phyloP scores from a whole-genome alignment of 2,888 invertebrate species.

The Eilema caniola region DNA sequence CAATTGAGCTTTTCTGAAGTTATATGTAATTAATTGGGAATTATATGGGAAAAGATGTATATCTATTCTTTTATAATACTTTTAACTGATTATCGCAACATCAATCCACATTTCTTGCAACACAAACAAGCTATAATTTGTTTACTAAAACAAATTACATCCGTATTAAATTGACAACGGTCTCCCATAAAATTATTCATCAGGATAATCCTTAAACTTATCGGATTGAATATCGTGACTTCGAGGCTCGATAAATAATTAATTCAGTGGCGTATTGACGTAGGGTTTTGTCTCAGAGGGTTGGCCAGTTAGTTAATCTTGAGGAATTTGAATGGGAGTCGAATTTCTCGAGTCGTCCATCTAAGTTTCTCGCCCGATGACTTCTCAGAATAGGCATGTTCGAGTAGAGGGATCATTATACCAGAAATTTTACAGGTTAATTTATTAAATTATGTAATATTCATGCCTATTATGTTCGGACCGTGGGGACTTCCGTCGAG shows the following conservation, averaged over 20 bases:
- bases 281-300: slow-evolving; percentile 36
- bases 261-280: slow-evolving; percentile 57
- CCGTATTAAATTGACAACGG: slow-evolving; percentile 49
- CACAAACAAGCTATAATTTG: slow-evolving; percentile 8
- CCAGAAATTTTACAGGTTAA: slow-evolving; percentile 22
- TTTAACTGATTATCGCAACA: too few species aligned
- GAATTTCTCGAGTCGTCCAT: slow-evolving; percentile 7
- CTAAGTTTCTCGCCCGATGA: slow-evolving; percentile 35
- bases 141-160: slow-evolving; percentile 35
- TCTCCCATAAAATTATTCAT: slow-evolving; percentile 61
- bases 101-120: neutral
- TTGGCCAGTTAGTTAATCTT: slow-evolving; percentile 57
- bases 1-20: too few species aligned
- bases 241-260: slow-evolving; percentile 60
- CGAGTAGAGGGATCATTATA: slow-evolving; percentile 29
- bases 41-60: too few species aligned
- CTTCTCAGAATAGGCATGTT: slow-evolving; percentile 25
- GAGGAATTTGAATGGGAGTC: slow-evolving; percentile 47
- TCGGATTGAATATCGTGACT: slow-evolving; percentile 52
- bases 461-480: slow-evolving; percentile 9
- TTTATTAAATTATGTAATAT: slow-evolving; percentile 20
- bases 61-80: too few species aligned
- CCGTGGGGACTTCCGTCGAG: slow-evolving; percentile 5
- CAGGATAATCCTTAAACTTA: slow-evolving; percentile 59
- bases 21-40: too few species aligned